phyloP scores from a whole-genome alignment of 2,888 invertebrate species.

The Limenitis camilla region DNA sequence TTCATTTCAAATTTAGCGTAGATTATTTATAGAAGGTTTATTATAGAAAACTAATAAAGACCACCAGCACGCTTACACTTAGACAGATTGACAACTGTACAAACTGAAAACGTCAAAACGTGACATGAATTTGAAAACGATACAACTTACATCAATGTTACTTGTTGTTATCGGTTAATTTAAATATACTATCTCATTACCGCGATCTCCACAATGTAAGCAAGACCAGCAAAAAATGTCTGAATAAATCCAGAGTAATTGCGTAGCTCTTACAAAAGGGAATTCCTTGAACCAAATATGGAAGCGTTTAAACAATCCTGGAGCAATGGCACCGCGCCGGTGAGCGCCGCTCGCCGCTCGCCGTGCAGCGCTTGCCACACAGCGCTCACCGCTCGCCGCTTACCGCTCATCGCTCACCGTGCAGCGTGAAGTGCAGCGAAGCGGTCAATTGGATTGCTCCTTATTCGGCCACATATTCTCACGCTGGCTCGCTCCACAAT shows the following conservation, averaged over 20 bases:
- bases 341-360: background rate
- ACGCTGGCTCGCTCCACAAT: conserved; percentile 7
- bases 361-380: background rate
- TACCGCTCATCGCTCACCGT: background rate
- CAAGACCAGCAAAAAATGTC: background rate
- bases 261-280: background rate
- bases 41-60: no score
- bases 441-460: conserved; percentile 3
- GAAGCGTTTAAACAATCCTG: background rate
- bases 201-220: no score
- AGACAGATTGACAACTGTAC: no score
- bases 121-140: no score
- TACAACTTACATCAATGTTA: no score
- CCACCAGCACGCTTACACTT: no score
- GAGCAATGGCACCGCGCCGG: background rate
- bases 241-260: background rate
- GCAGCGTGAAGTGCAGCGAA: background rate
- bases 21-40: no score
- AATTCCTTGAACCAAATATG: background rate
- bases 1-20: no score
- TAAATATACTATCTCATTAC: no score
- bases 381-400: background rate
- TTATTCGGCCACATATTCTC: conserved; percentile 16
- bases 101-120: no score
- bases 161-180: no score